These are phyloP conservation scores for Rostratula benghalensis DNA, from an alignment of 2,113 vertebrate genomes.

Conservation along the genomic window DNA sequence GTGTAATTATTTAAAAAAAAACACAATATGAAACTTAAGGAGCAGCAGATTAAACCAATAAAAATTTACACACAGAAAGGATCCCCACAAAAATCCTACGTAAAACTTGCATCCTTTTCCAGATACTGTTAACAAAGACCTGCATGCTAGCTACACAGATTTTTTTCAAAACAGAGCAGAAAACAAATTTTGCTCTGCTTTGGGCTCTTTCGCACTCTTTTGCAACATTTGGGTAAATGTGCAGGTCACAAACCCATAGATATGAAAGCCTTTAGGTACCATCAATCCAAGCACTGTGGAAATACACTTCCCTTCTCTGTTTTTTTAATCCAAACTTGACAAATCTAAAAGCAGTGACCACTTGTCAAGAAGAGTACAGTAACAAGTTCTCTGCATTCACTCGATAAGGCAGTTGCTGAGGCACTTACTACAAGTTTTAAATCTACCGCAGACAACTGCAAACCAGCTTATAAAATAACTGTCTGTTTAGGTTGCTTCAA, in stretches of 20 bases:
- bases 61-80: neutral
- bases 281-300: neutral
- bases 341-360: neutral
- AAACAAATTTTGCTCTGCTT: neutral
- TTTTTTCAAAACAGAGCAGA: neutral
- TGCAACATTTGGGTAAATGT: neutral
- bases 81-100: neutral
- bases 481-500: neutral
- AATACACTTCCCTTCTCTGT: neutral
- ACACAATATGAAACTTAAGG: neutral
- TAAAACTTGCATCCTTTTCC: neutral
- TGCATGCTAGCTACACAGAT: neutral
- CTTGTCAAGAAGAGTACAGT: neutral
- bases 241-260: neutral
- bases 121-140: neutral
- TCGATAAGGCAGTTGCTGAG: neutral
- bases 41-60: neutral
- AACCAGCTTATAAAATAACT: neutral
- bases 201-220: neutral
- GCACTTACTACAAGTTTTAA: neutral
- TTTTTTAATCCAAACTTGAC: neutral
- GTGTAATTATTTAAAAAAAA: neutral
- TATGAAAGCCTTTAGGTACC: neutral
- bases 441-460: neutral
- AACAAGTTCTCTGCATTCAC: neutral